Evolutionary conservation across 2,113 vertebrate species (phyloP).

Genomic region (Gymnarchus niloticus): DNA sequence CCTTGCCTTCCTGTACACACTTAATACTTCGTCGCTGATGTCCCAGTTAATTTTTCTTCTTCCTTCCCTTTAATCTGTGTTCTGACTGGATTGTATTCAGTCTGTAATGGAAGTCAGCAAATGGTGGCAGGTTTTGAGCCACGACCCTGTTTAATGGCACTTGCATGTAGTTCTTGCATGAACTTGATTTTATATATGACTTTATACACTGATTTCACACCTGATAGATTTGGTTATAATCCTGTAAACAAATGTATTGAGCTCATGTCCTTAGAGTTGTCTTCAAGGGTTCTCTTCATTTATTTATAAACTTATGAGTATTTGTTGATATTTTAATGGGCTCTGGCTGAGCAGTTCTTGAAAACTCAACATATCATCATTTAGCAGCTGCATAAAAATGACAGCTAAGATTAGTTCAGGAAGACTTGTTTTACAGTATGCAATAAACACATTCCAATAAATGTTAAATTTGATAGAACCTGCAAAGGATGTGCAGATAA

Average conservation of each 20-base stretch:
- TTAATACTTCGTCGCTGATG: background rate
- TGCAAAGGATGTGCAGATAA: background rate
- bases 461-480: background rate
- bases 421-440: background rate
- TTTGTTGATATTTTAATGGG: background rate
- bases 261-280: conserved; percentile 34
- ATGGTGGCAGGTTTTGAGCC: background rate
- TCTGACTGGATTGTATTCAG: background rate
- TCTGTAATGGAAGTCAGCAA: background rate
- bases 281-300: conserved; percentile 43
- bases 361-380: background rate
- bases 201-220: background rate
- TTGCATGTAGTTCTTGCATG: background rate
- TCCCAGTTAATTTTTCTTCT: background rate
- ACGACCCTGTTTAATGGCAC: background rate
- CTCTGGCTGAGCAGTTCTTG: background rate
- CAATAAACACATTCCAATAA: background rate
- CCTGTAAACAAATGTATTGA: background rate
- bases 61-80: background rate
- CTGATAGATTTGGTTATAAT: conserved; percentile 25
- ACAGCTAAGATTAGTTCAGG: background rate
- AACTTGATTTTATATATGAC: background rate
- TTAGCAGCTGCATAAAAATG: background rate
- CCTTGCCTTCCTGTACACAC: background rate
- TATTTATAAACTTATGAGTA: conserved; percentile 36